Base-by-base conservation (phyloP, 2,888 invertebrate species). In the Xestia c-nigrum region DNA sequence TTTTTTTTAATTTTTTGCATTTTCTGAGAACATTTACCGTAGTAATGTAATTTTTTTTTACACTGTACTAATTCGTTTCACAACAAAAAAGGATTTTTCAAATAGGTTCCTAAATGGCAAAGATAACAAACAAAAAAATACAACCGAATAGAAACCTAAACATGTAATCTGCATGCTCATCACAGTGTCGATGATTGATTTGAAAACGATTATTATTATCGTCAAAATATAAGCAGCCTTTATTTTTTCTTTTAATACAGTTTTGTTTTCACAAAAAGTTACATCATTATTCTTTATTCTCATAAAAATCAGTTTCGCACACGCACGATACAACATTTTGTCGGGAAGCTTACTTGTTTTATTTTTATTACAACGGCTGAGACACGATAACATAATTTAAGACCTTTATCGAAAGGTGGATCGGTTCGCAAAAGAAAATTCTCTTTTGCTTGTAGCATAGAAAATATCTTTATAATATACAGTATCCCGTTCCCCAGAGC, bases 331-430 rank as follows among this genome's bases (percentile, higher is more conserved):
- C 89, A 80, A 80, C 76, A 80, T 85, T 89, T 87, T 85, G 75
- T 81, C 81, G 75, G 73, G 75, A 86, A 89, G 87, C 87, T 88
- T 80, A 86, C 89, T 88, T 88, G 80, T 90, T 89, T 91, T 89
- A 91, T 90, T 93, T 92, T 92, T 93, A 90, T 91, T 87, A 88
- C 81, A 89, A 88, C 87, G 86, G 88, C 90, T 88, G 85, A 87
- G 88, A 90, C 88, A 89, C 91, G 93, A 93, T 93, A 93, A 91
- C 90, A 92, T 91, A 91, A 93, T 93, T 94, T 93, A 92, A 89
- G 90, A 84, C 90, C 89, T 91, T 91, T 93, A 94, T 93, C 93
- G 89, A 83, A 81, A 90, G 89, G 90, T 88, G 86, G 87, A 91
- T 91, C 91, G 90, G 85, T 88, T 87, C 84, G 85, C 85, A 84